Base-by-base conservation (phyloP, 2,888 invertebrate genomes). In the Acrobasis consociella region DNA sequence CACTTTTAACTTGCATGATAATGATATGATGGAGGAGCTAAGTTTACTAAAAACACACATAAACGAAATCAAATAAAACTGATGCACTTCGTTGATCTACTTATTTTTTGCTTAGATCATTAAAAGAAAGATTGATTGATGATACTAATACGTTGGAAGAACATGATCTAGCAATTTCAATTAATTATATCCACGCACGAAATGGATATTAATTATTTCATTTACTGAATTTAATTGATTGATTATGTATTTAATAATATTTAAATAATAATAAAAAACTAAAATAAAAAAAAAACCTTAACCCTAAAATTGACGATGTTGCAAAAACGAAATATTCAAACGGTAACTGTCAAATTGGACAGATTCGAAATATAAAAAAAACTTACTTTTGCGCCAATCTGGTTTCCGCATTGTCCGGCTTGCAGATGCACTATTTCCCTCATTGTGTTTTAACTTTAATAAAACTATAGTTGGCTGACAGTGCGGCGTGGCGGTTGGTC, bases 381-480 rank as follows among this genome's bases (percentile, higher is more conserved):
- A 89, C 91, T 88, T 70, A 93, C 93, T 86, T 92, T 93, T 53
- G 93, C 91, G 77, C 96, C 96, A 76, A 97, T 96, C 92, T 97
- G 96, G 93, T 97, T 97, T 63, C 96, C 96, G 91, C 96, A 97
- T 89, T 97, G 96, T 76, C 96, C 96, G 70, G 95, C 96, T 85
- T 97, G 96, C 62, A 96, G 94, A 78, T 96, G 96, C 80, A 97
- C 96, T 80, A 97, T 97, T 93, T 97, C 96, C 91, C 96, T 94
- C 96, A 97, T 94, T 76, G 64, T 72, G 60, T 77, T 63, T 69
- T 73, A 76, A 75, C 70, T 76, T 76, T 67, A 69, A n/a, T 64
- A 72, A 69, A 73, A 75, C 70, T 75, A n/a, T n/a, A 71, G 38
- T 49, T 58, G 64, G 63, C 64, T 58, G 64, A 63, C 63, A 65